Percentiles rank a stretch among this genome's conserved stretches.
phyloP scores from a whole-genome alignment of 2,113 vertebrate genomes.

The Seriola dumerili region DNA sequence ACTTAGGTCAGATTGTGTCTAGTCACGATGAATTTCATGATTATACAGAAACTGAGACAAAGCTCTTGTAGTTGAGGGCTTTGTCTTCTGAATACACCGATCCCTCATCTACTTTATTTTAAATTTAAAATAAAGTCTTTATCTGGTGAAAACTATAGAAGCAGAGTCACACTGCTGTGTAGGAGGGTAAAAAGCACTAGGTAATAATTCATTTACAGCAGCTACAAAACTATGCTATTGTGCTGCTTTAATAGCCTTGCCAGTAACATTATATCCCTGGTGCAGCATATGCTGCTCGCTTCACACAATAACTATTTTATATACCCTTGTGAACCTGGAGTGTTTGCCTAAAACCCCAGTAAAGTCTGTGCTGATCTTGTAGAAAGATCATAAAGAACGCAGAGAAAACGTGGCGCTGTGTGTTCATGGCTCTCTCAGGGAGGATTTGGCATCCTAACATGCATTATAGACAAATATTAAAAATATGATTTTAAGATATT shows the following conservation, averaged over 20 bases:
- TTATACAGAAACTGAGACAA: neutral
- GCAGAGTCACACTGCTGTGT: conserved; percentile 34
- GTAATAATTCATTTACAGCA: conserved; percentile 39
- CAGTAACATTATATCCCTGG: conserved; percentile 58
- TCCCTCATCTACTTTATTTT: conserved; percentile 5
- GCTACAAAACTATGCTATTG: conserved; percentile 48
- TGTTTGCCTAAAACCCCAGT: conserved; percentile 55
- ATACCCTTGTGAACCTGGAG: conserved; percentile 53
- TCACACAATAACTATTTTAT: conserved; percentile 64
- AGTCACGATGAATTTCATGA: neutral
- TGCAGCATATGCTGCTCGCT: conserved; percentile 35
- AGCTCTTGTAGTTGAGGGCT: neutral
- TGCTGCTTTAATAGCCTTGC: conserved; percentile 57
- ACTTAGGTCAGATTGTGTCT: neutral
- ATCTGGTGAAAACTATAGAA: neutral
- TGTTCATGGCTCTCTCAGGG: conserved; percentile 23
- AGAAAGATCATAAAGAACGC: conserved; percentile 36
- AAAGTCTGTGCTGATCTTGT: conserved; percentile 50
- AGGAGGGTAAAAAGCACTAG: neutral
- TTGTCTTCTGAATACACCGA: neutral
- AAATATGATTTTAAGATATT: conserved; percentile 22
- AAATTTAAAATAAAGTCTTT: neutral
- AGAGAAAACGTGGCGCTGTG: conserved; percentile 30
- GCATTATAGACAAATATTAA: conserved; percentile 10
- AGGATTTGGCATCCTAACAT: conserved; percentile 25